These are phyloP conservation scores for Dryadula phaetusa DNA, from an alignment of 2,888 invertebrate genomes.

Conservation along the genomic window DNA sequence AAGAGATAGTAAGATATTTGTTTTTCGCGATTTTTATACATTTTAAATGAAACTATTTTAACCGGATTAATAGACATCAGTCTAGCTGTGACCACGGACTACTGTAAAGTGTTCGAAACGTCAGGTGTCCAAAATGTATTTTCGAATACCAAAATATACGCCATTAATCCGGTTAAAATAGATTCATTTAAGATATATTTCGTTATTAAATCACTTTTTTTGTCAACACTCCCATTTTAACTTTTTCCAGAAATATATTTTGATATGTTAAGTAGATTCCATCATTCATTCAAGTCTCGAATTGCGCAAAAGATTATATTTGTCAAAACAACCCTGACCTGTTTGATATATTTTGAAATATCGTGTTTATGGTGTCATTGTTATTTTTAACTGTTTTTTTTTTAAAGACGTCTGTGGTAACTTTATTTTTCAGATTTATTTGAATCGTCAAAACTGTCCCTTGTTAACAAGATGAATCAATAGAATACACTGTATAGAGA, in stretches of 20 bases:
- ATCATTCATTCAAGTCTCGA: conserved; percentile 1
- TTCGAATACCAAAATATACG: too few species aligned
- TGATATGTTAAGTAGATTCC: neutral
- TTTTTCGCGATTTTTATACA: too few species aligned
- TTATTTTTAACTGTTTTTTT: neutral
- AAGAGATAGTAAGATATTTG: too few species aligned
- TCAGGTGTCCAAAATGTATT: too few species aligned
- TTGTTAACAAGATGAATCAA: too few species aligned
- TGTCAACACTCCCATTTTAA: neutral
- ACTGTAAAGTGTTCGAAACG: too few species aligned
- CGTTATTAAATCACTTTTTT: neutral
- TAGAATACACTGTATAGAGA: too few species aligned
- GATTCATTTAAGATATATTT: too few species aligned
- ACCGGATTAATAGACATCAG: too few species aligned
- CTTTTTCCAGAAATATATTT: neutral
- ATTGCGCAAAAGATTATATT: conserved; percentile 7
- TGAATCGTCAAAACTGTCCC: neutral
- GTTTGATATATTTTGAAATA: conserved; percentile 1
- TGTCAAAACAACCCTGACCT: conserved; percentile 13
- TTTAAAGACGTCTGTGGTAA: neutral
- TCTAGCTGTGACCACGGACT: too few species aligned
- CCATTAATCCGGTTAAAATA: too few species aligned
- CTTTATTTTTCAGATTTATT: neutral
- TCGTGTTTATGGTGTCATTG: neutral
- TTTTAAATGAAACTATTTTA: too few species aligned